phyloP scores from a whole-genome alignment of 2,113 vertebrate genomes.

The Thamnaconus septentrionalis region DNA sequence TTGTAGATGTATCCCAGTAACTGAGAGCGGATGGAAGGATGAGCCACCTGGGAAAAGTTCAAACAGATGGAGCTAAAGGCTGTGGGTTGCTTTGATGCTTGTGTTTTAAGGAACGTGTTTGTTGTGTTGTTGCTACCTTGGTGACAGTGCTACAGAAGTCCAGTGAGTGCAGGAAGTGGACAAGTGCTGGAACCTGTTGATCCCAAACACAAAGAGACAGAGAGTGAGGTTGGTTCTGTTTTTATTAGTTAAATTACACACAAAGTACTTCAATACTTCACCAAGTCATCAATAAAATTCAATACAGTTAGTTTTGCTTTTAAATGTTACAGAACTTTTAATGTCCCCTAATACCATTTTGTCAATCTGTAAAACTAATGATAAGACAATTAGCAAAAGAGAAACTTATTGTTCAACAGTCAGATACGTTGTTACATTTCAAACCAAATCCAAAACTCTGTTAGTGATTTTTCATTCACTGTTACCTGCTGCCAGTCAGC shows the following conservation, averaged over 20 bases:
- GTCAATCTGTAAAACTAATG: no score
- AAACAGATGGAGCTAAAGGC: neutral
- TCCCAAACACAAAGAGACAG: slow-evolving; percentile 4
- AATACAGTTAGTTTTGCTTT: no score
- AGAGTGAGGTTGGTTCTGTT: no score
- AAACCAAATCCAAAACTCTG: neutral
- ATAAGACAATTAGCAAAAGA: no score
- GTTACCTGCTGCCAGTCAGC: slow-evolving; percentile 85
- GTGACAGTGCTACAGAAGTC: slow-evolving; percentile 94
- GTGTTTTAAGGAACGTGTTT: slow-evolving; percentile 1
- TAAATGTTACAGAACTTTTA: no score
- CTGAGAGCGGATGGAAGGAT: slow-evolving; percentile 87
- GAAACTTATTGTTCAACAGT: no score
- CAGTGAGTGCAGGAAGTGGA: slow-evolving; percentile 94
- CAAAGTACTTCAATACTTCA: no score
- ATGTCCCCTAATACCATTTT: no score
- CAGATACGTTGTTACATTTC: no score
- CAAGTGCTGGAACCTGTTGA: slow-evolving; percentile 82
- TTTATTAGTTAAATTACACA: no score
- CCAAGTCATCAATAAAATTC: no score
- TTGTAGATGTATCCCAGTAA: slow-evolving; percentile 95
- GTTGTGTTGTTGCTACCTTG: slow-evolving; percentile 74
- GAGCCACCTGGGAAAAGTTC: slow-evolving; percentile 80
- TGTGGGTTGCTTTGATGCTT: neutral
- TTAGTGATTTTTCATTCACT: neutral